Conservation (phyloP, 1,140 invertebrate genomes). For the Drosophila ambigua region DNA sequence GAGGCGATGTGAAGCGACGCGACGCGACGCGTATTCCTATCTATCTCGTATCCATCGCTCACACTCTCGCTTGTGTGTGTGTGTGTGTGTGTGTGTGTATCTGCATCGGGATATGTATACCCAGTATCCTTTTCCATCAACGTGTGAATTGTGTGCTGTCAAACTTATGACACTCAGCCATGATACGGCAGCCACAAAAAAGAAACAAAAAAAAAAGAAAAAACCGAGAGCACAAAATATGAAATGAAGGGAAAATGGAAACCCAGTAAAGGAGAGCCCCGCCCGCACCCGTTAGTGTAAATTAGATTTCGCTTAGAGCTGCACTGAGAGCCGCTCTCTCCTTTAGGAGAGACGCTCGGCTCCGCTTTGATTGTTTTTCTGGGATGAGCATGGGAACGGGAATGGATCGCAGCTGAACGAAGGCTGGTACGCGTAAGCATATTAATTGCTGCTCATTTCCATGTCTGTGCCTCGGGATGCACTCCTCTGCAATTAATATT, state of each 20-base stretch:
- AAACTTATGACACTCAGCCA: conserved; percentile 79
- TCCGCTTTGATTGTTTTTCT: conserved; percentile 43
- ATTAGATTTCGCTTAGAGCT: conserved; percentile 76
- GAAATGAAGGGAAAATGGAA: conserved; percentile 34
- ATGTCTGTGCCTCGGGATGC: conserved; percentile 42
- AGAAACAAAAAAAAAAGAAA: conserved; percentile 15
- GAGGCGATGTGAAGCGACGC: too few relatives aligned
- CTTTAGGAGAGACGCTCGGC: conserved; percentile 21
- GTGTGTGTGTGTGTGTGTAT: conserved; percentile 35
- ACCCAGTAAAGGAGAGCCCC: conserved; percentile 18
- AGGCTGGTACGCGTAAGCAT: conserved; percentile 28
- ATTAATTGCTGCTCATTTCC: conserved; percentile 79
- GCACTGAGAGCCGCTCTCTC: not conserved
- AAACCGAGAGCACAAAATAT: conserved; percentile 29
- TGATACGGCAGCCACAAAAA: conserved; percentile 61
- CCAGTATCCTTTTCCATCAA: conserved; percentile 78
- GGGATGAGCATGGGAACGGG: conserved; percentile 25
- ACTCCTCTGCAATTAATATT: conserved; percentile 81
- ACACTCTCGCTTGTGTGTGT: not conserved
- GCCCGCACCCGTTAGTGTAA: conserved; percentile 52
- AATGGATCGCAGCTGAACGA: not conserved
- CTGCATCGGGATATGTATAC: conserved; percentile 32
- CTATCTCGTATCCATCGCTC: conserved; percentile 8
- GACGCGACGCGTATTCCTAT: not conserved
- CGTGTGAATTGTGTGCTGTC: conserved; percentile 79